phyloP scores from a whole-genome alignment of 2,797 vertebrate species.

The Amphiprion clarkii region DNA sequence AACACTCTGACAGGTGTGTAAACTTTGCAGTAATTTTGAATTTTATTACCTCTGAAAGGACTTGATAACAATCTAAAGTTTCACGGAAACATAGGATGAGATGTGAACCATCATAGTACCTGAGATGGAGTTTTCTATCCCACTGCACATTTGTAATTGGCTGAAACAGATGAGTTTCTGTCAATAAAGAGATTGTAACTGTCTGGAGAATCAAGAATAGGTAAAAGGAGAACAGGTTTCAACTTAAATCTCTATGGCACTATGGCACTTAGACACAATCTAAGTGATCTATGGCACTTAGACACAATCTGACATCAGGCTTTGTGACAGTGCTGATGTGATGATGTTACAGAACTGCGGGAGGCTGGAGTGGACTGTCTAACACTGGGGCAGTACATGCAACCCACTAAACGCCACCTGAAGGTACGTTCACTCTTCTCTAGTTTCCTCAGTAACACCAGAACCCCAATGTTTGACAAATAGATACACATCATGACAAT shows the following conservation, averaged over 20 bases:
- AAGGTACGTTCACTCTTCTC: slow-evolving; percentile 84
- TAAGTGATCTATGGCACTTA: background rate
- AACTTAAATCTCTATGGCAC: background rate
- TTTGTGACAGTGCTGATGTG: slow-evolving; percentile 20
- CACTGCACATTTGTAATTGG: too few species aligned
- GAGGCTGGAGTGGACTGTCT: slow-evolving; percentile 94
- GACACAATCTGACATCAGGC: background rate
- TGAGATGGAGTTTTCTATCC: too few species aligned
- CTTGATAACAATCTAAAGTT: too few species aligned
- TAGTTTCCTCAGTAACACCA: background rate
- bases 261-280: background rate
- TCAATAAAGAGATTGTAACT: too few species aligned
- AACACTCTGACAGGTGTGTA: slow-evolving; percentile 88
- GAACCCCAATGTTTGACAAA: too few species aligned
- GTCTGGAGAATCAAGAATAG: too few species aligned
- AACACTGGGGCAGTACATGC: slow-evolving; percentile 98
- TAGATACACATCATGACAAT: background rate
- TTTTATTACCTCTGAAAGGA: too few species aligned
- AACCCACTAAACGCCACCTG: slow-evolving; percentile 96
- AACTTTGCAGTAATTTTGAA: too few species aligned
- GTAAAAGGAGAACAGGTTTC: too few species aligned
- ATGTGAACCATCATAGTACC: too few species aligned
- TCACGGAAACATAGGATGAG: too few species aligned
- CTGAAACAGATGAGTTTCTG: too few species aligned
- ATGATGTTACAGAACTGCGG: slow-evolving; percentile 87